Percentiles rank a stretch among this genome's conserved stretches.
These are phyloP conservation scores for Caenorhabditis wallacei DNA, from an alignment of 2,888 invertebrate genomes.

Conservation along the genomic window DNA sequence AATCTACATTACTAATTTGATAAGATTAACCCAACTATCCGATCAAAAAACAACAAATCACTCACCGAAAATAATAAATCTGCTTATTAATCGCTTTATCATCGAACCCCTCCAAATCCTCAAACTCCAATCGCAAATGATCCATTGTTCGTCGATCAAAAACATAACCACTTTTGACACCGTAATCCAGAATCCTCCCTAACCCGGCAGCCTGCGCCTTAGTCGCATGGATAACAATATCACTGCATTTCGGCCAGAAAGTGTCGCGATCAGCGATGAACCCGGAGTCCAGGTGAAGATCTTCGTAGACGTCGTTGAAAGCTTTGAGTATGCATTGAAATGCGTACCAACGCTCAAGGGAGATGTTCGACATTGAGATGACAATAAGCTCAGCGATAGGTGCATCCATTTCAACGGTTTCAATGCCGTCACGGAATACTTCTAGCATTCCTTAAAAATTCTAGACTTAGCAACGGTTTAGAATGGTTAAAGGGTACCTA, in stretches of 20 bases:
- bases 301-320: slow-evolving; percentile 68
- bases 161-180: slow-evolving; percentile 78
- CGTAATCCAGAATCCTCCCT: slow-evolving; percentile 81
- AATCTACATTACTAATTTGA: too few species aligned
- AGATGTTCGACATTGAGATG: slow-evolving; percentile 78
- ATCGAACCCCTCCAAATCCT: slow-evolving; percentile 66
- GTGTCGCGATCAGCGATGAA: slow-evolving; percentile 63
- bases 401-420: slow-evolving; percentile 77
- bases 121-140: slow-evolving; percentile 73
- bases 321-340: slow-evolving; percentile 82
- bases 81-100: slow-evolving; percentile 62
- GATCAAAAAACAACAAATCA: background rate
- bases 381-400: slow-evolving; percentile 81
- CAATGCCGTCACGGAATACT: slow-evolving; percentile 73
- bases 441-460: slow-evolving; percentile 63
- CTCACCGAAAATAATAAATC: slow-evolving; percentile 68
- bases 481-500: too few species aligned
- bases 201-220: slow-evolving; percentile 78
- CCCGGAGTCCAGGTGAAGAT: slow-evolving; percentile 46
- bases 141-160: slow-evolving; percentile 77
- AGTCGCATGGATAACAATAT: slow-evolving; percentile 75
- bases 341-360: slow-evolving; percentile 81
- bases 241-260: slow-evolving; percentile 80
- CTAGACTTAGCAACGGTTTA: too few species aligned
- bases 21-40: background rate